Base-by-base conservation (phyloP, 2,888 invertebrate species). In the Temnothorax rugatulus region DNA sequence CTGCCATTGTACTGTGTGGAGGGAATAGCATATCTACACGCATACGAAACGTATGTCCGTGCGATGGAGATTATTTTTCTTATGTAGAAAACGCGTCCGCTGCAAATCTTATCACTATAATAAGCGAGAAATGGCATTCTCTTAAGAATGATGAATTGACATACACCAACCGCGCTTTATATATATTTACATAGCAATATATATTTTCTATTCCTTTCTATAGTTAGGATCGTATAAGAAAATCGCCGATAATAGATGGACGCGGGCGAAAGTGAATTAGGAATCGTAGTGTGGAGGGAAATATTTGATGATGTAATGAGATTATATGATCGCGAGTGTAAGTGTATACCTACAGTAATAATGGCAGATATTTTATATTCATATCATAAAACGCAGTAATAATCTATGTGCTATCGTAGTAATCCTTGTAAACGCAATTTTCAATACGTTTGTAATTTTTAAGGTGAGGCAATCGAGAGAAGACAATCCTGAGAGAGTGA, bases 291-390 rank as follows among this genome's bases (percentile, higher is more conserved):
- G 18, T 66, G 44, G 68, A 41, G 13, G 34, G 21, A 77, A 54
- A 77, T 77, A 77, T 44, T 68, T 44, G 44, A 77, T 69, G 29
- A 64, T 11, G 13, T 34, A 21, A 52, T 2, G 41, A 64, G 18
- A 76, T 76, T 68, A 44, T 44, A 34, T 57, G 21, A 64, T 76
- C 21, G 68, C 5, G 41, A 68, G 21, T 64, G 34, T 68, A 81
- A 84, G 84, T 83, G 73, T 89, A 82, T 82, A 68, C 81, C 81
- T 87, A 85, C 83, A 86, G 82, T 84, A 76, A 86, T 90, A 85
- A 88, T 90, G 88, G 86, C 90, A 90, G 86, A 90, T 86, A 85
- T 84, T 86, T 89, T 89, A 81, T 64, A 83, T 86, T 89, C 75
- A 84, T 81, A 84, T 66, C 81, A 85, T 57, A 75, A 75, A 66